phyloP scores from a whole-genome alignment of 2,797 vertebrate genomes.

The Ptychadena robeensis region DNA sequence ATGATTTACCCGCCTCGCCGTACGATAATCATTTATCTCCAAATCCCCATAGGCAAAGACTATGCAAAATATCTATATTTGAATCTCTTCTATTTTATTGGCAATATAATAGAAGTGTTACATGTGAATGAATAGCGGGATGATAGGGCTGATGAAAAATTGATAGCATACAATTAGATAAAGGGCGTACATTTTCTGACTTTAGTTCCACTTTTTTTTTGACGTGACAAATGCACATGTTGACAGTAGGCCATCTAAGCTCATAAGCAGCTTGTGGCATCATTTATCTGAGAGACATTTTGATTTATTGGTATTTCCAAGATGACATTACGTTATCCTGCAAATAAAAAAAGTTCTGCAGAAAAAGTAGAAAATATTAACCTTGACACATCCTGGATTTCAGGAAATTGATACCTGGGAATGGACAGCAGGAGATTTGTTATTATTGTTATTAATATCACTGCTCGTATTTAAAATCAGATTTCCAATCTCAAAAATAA shows the following conservation, averaged over 20 bases:
- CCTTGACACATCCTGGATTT: constrained; percentile 46
- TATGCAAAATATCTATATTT: constrained; percentile 58
- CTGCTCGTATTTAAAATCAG: background rate
- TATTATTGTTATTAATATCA: background rate
- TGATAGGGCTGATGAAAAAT: constrained; percentile 54
- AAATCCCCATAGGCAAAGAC: constrained; percentile 51
- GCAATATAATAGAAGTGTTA: constrained; percentile 54
- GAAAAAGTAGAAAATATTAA: constrained; percentile 65
- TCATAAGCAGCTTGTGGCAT: constrained; percentile 46
- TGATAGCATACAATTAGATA: constrained; percentile 60
- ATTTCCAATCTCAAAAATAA: too few relatives aligned
- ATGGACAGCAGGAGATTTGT: background rate
- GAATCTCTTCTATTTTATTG: constrained; percentile 54
- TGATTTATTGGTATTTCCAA: constrained; percentile 71
- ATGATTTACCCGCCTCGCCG: constrained; percentile 22
- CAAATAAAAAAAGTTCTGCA: constrained; percentile 63
- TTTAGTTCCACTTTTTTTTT: constrained; percentile 49
- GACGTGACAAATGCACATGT: constrained; percentile 60
- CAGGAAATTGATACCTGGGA: background rate
- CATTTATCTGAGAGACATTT: constrained; percentile 65
- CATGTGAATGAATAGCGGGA: constrained; percentile 53
- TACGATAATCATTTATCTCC: constrained; percentile 21
- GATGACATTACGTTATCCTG: constrained; percentile 70
- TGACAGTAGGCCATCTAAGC: constrained; percentile 56
- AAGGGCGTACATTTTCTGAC: constrained; percentile 49